Evolutionary conservation across 2,797 vertebrate species (phyloP), one percentile per base, ranked within the genome.

Genomic region (Echeneis naucrates): DNA sequence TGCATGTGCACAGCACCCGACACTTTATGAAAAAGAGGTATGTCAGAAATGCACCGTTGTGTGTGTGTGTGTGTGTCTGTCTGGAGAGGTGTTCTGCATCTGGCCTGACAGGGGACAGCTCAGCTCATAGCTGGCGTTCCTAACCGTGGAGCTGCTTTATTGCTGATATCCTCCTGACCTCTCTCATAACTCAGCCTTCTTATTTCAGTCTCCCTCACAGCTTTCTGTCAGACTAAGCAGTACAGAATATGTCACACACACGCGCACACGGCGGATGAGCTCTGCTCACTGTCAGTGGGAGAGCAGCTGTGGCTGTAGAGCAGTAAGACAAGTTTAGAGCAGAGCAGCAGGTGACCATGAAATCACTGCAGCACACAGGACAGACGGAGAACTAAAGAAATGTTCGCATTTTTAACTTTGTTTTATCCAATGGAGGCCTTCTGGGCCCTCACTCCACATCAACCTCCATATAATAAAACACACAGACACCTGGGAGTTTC

Each of bases 141-240:
- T 89, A 45, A 68, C 81, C 62, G 79, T 53, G 68, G 77, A 82
- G 81, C 47, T 61, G 70, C 86, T 88, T 92, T 87, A 92, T 92
- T 89, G 86, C 87, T 86, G 90, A 92, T 92, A 90, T 93, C 89
- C 90, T 90, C 72, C 78, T 77, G 85, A 72, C 83, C 81, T 72
- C 60, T 77, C 79, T 89, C 87, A 89, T 92, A 92, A 90, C 83
- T 88, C 85, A 69, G 40, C 63, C 51, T 67, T 81, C 84, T 86
- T 89, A 90, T 86, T 89, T 69, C 68, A 78, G 82, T 80, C 80
- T 83, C 77, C 54, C 75, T 83, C 57, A 13, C 83, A 81, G 76
- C 67, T 78, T 71, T 85, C 64, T 75, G 53, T 78, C 79, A 86
- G 89, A 90, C 83, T 75, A 68, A 75, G 64, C 76, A 70, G 48